A percentile compares a stretch with the other conserved stretches of the same genome.
Conservation (phyloP, 2,797 vertebrate species). For the Gila robusta region DNA sequence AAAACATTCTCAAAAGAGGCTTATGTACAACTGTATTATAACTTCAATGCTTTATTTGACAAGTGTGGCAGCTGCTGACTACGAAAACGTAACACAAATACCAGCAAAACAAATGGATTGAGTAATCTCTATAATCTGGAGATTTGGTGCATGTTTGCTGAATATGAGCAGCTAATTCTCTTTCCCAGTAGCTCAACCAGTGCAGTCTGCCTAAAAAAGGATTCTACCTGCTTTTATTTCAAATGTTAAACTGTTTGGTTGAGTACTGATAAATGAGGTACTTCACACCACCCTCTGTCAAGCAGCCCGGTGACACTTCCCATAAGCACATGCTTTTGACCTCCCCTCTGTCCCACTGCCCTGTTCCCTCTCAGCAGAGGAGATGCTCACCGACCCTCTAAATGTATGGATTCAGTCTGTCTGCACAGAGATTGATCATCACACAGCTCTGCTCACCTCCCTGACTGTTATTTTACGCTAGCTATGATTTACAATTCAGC, state of each 20-base stretch:
- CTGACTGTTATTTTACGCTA: background rate
- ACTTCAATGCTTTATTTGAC: background rate
- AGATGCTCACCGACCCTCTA: slow-evolving; percentile 34
- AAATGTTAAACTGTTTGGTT: slow-evolving; percentile 6
- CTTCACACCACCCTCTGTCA: slow-evolving; percentile 42
- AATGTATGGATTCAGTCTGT: slow-evolving; percentile 35
- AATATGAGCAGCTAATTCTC: background rate
- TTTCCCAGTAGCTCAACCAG: background rate
- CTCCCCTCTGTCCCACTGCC: slow-evolving; percentile 25
- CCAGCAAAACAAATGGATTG: slow-evolving; percentile 10
- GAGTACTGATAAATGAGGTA: slow-evolving; percentile 8
- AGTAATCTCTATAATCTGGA: background rate
- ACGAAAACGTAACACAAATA: background rate
- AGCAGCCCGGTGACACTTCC: slow-evolving; percentile 50
- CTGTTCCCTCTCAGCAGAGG: background rate
- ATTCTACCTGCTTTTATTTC: slow-evolving; percentile 3
- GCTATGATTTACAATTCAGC: background rate
- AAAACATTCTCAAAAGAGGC: background rate
- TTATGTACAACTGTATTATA: background rate
- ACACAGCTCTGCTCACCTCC: slow-evolving; percentile 3
- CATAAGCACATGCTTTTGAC: slow-evolving; percentile 48
- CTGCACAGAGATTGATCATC: slow-evolving; percentile 13
- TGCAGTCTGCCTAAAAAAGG: background rate
- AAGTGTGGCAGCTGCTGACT: background rate
- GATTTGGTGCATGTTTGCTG: background rate